These are phyloP conservation scores for Labrus mixtus DNA, from an alignment of 2,113 vertebrate species.

Conservation along the genomic window DNA sequence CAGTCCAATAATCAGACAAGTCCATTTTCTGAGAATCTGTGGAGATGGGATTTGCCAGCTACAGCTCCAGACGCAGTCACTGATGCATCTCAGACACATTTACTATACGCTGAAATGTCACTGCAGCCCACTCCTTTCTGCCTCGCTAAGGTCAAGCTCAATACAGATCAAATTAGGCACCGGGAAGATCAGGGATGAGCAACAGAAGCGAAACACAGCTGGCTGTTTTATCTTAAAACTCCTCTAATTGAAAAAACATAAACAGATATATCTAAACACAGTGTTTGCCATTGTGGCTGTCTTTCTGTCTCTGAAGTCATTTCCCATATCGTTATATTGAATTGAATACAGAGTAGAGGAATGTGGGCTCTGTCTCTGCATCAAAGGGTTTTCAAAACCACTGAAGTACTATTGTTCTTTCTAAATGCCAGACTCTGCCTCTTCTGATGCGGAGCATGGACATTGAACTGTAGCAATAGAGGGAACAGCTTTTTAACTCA, in stretches of 20 bases:
- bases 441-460: constrained; percentile 8
- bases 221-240: neutral
- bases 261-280: constrained; percentile 16
- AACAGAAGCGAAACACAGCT: neutral
- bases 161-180: constrained; percentile 42
- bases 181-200: constrained; percentile 35
- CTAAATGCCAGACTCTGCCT: constrained; percentile 39
- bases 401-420: constrained; percentile 4
- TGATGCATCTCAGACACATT: constrained; percentile 60
- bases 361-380: constrained; percentile 32
- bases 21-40: constrained; percentile 46
- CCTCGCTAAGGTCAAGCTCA: constrained; percentile 30
- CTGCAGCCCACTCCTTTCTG: constrained; percentile 35
- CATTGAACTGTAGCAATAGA: neutral
- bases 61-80: constrained; percentile 23
- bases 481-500: constrained; percentile 43
- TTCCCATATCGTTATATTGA: constrained; percentile 4
- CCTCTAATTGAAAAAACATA: constrained; percentile 27
- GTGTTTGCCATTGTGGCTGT: neutral
- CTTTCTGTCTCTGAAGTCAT: constrained; percentile 26
- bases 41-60: constrained; percentile 8
- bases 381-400: constrained; percentile 21
- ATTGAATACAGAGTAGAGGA: constrained; percentile 6
- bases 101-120: constrained; percentile 16
- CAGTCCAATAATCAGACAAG: constrained; percentile 58